Evolutionary conservation across 1,140 invertebrate species (phyloP), one percentile per base, ranked within the genome.

Genomic region (Drosophila ogumai): DNA sequence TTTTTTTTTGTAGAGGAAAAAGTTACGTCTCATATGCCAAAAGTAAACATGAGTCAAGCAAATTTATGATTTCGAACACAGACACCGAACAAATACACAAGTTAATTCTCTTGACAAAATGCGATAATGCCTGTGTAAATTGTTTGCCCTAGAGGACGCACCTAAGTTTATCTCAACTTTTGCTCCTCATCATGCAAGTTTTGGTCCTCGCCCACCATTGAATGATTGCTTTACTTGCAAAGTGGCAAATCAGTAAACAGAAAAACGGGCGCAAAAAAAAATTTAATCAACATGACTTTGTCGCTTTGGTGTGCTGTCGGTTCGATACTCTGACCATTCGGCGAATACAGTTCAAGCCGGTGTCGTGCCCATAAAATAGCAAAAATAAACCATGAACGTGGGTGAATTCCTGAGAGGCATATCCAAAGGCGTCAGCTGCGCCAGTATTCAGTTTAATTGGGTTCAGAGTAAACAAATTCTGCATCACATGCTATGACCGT

Each of bases 261-360:
- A 31, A 40, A 55, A 34, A n/a, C 32, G 22, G 22, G 34, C 28
- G 60, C 12, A 22, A 63, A 65, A 71, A 71, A 58, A 73, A 68
- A 63, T 84, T 61, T 71, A 79, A 84, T 80, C 76, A 79, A 84
- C 71, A 55, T 69, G 76, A 79, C 67, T 79, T 82, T 73, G 43
- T 75, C 47, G 44, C 41, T 56, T 52, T 34, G 22, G 41, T 49
- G n/a, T 38, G 40, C 9, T 12, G 32, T 22, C 22, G 22, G 32
- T 49, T 31, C 19, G 25, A 31, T 36, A 19, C 31, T 34, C 22
- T 13, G 31, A 38, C 10, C 34, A 41, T 25, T 50, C 36, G 31
- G 49, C 40, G 38, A 75, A 47, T 31, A 10, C 15, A 31, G 46
- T 32, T 43, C 40, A 56, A 36, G 25, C 36, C 15, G 38, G 13